Conservation (phyloP, 1,140 invertebrate species). For the Steinernema khuongi region DNA sequence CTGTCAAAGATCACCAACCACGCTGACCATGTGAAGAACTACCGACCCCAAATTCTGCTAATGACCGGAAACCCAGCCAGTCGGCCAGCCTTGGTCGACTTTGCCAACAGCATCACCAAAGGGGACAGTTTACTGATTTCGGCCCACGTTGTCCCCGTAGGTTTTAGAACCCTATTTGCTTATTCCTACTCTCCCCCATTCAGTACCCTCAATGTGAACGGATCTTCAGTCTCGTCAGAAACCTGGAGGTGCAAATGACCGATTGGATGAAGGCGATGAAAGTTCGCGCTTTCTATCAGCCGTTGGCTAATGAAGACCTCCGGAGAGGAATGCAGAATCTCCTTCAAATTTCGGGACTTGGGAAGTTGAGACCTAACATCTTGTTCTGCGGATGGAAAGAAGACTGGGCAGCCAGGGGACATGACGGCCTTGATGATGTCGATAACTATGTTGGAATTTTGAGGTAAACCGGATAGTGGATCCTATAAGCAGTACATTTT, state of each 20-base stretch:
- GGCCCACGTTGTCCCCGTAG: conserved; percentile 78
- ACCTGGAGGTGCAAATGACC: conserved; percentile 65
- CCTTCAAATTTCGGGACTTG: conserved; percentile 70
- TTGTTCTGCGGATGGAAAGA: conserved; percentile 85
- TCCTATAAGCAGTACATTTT: background rate
- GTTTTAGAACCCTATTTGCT: conserved; percentile 20
- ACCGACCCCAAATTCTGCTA: conserved; percentile 78
- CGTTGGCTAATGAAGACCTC: conserved; percentile 51
- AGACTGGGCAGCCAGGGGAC: conserved; percentile 75
- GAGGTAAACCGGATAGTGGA: background rate
- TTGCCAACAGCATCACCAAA: conserved; percentile 83
- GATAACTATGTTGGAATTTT: conserved; percentile 82
- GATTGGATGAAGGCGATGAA: conserved; percentile 67
- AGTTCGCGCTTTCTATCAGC: conserved; percentile 67
- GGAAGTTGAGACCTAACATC: conserved; percentile 85
- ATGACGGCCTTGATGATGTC: conserved; percentile 64
- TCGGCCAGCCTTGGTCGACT: conserved; percentile 79
- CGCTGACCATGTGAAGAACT: conserved; percentile 94
- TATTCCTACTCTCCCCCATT: background rate
- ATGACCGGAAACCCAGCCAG: conserved; percentile 77
- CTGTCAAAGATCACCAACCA: conserved; percentile 79
- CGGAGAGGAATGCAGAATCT: conserved; percentile 60
- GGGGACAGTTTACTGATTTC: conserved; percentile 84
- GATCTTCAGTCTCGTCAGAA: conserved; percentile 30
- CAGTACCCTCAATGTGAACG: background rate